A percentile compares a stretch with the other conserved stretches of the same genome.
Conservation (phyloP, 2,113 vertebrate species). For the Microcebus lehilahytsara region DNA sequence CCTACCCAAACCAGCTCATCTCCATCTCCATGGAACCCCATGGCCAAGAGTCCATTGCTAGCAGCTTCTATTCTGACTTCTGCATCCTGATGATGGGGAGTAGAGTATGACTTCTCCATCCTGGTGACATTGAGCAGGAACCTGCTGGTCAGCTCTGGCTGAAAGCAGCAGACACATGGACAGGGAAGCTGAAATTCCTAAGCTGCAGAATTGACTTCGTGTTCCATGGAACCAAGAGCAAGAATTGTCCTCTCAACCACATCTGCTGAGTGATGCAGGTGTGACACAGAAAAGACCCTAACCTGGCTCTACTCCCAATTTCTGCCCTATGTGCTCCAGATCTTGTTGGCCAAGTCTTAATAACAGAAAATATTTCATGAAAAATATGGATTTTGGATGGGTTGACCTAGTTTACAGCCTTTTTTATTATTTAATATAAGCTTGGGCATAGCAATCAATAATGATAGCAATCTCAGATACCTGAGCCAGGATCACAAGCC, state of each 20-base stretch:
- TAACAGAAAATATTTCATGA: not conserved
- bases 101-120: not conserved
- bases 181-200: not conserved
- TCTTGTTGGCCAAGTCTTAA: not conserved
- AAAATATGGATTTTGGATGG: not conserved
- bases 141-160: not conserved
- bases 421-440: not conserved
- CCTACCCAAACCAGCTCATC: not conserved
- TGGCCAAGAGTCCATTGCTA: not conserved
- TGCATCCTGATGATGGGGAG: not conserved
- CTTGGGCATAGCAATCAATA: not conserved
- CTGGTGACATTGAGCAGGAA: not conserved
- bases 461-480: not conserved
- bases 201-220: not conserved
- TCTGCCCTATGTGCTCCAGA: not conserved
- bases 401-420: not conserved
- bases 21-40: not conserved
- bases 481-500: not conserved
- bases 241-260: not conserved
- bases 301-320: not conserved
- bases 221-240: not conserved
- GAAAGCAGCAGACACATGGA: not conserved
- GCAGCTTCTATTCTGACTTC: not conserved
- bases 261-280: not conserved
- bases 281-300: not conserved